These are phyloP conservation scores for Pseudorasbora parva DNA, from an alignment of 2,113 vertebrate species.

Conservation along the genomic window DNA sequence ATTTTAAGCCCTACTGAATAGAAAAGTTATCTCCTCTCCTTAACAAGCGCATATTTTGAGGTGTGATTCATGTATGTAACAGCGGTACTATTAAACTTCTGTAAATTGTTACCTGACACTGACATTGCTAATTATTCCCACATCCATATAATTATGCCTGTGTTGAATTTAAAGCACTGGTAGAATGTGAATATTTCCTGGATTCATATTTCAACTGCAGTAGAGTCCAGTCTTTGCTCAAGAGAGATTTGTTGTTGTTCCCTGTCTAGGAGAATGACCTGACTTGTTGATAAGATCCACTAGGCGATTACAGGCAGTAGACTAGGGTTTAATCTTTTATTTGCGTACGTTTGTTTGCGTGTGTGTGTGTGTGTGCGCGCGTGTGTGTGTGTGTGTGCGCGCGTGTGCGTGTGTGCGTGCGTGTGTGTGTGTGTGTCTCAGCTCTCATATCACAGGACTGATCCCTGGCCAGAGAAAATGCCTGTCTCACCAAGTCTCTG, in stretches of 20 bases:
- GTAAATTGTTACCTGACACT: not conserved
- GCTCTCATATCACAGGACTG: not conserved
- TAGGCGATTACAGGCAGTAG: conserved; percentile 68
- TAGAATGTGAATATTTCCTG: not conserved
- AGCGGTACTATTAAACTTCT: not conserved
- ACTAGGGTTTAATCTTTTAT: conserved; percentile 74
- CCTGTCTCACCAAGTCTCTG: conserved; percentile 6
- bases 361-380: not conserved
- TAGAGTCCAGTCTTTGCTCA: conserved; percentile 25
- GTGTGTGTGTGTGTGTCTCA: conserved; percentile 14
- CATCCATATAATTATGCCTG: not conserved
- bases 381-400: conserved; percentile 12
- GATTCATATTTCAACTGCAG: not conserved
- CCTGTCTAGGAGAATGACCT: conserved; percentile 64
- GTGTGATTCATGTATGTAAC: not conserved
- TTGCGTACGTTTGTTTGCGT: not conserved
- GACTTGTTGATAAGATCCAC: conserved; percentile 69
- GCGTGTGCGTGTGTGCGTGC: not conserved
- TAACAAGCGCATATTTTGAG: not conserved
- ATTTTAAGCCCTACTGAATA: not conserved
- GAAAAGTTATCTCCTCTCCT: not conserved
- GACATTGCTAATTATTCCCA: not conserved
- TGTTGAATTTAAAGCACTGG: not conserved
- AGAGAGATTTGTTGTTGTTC: conserved; percentile 56
- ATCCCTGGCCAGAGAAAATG: conserved; percentile 21